Evolutionary conservation across 1,140 invertebrate genomes (phyloP).

Genomic region (Eciton burchellii): DNA sequence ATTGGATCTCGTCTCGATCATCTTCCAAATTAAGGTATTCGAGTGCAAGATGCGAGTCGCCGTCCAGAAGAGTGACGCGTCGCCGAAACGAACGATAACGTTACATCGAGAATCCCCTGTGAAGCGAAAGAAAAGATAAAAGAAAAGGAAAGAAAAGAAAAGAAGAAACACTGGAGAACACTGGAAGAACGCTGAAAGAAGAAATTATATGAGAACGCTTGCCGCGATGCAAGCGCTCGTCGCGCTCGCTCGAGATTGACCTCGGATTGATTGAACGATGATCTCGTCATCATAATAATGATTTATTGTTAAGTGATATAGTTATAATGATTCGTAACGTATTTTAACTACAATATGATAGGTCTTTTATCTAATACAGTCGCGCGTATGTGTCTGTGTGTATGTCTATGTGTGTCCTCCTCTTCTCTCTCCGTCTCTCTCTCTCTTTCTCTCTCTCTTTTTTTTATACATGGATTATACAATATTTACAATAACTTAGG

Average conservation of each 20-base stretch:
- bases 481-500: constrained; percentile 84
- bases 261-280: constrained; percentile 33
- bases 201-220: no score
- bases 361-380: constrained; percentile 83
- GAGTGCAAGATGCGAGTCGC: neutral
- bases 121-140: neutral
- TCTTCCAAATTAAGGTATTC: neutral
- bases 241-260: no score
- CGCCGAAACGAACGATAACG: neutral
- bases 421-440: no score
- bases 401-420: no score
- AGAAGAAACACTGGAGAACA: no score
- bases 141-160: no score
- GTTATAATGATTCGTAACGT: constrained; percentile 85
- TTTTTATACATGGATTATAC: constrained; percentile 86
- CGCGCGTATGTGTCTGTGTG: constrained; percentile 69
- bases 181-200: no score
- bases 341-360: constrained; percentile 84
- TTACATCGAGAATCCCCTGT: neutral
- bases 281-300: constrained; percentile 82
- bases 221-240: no score
- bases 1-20: neutral
- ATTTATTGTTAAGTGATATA: constrained; percentile 86
- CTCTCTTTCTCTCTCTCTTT: no score
- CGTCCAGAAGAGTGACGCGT: neutral